Evolutionary conservation across 2,888 invertebrate genomes (phyloP), one percentile per base, ranked within the genome.

Genomic region (Synanthedon andrenaeformis): DNA sequence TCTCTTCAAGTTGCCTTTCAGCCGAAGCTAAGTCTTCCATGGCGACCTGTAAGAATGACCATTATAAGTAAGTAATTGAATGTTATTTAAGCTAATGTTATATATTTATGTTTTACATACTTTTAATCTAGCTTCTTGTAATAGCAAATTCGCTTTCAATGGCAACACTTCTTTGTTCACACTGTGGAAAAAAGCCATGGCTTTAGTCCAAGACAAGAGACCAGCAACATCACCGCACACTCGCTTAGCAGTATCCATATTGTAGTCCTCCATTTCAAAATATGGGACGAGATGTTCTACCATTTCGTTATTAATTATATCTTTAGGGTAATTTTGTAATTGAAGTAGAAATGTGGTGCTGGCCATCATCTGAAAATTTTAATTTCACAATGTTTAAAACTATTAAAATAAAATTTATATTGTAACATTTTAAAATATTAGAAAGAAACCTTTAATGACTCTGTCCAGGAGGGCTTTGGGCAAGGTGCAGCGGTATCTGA

Each of bases 211-310:
- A 0, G 97, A 96, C 2, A 96, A 81, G 11, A 98, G 86, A 2
- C 98, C 98, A 12, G 98, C 97, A 0, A 98, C 98, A 72, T 98
- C 98, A 53, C 98, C 98, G 72, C 98, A 98, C 4, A 98, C 98
- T 59, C 97, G 89, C 72, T 96, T 94, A 0, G 98, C 98, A 54
- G 94, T 97, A 68, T 98, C 98, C 94, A 98, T 95, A 72, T 96
- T 96, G 76, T 98, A 98, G 77, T 98, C 98, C 67, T 97, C 97
- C 96, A 96, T 96, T 74, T 93, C 92, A 66, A 97, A 96, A 77
- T 97, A 98, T 0, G 97, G 97, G 61, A 92, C 90, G 54, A 98
- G 80, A 57, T 98, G 89, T 73, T 98, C 98, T 8, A 98, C 96
- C 92, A 98, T 97, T 85, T 98, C 98, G 69, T 96, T 97, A 76